phyloP scores from a whole-genome alignment of 2,113 vertebrate species.

The Chloropsis hardwickii region DNA sequence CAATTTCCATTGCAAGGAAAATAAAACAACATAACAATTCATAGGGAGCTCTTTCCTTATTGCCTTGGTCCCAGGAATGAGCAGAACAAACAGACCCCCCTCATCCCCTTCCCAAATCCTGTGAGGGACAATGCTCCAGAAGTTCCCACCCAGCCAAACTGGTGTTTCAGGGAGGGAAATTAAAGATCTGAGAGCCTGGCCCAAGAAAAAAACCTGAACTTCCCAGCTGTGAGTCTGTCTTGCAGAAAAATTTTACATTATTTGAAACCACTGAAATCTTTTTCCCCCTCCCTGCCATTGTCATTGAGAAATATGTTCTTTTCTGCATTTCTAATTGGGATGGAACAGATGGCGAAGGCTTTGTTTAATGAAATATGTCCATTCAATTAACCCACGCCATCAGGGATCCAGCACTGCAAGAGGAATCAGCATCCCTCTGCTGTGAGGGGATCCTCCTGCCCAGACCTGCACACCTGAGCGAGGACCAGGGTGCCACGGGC shows the following conservation, averaged over 20 bases:
- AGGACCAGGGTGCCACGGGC: accelerated
- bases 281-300: background rate
- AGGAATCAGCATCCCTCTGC: background rate
- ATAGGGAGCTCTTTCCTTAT: background rate
- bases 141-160: background rate
- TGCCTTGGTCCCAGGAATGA: background rate
- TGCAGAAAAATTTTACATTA: background rate
- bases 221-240: background rate
- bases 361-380: constrained; percentile 79
- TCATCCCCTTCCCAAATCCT: accelerated
- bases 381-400: constrained; percentile 67
- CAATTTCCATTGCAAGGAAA: background rate
- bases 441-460: background rate
- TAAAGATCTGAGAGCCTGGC: background rate
- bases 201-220: background rate
- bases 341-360: constrained; percentile 62
- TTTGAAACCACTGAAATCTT: constrained; percentile 22
- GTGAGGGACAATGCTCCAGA: background rate
- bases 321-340: constrained; percentile 60
- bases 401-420: constrained; percentile 35
- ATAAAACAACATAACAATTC: background rate
- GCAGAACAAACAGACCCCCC: background rate
- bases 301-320: constrained; percentile 67
- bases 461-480: background rate
- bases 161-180: background rate